phyloP scores from a whole-genome alignment of 2,113 vertebrate genomes.

The Istiophorus platypterus region DNA sequence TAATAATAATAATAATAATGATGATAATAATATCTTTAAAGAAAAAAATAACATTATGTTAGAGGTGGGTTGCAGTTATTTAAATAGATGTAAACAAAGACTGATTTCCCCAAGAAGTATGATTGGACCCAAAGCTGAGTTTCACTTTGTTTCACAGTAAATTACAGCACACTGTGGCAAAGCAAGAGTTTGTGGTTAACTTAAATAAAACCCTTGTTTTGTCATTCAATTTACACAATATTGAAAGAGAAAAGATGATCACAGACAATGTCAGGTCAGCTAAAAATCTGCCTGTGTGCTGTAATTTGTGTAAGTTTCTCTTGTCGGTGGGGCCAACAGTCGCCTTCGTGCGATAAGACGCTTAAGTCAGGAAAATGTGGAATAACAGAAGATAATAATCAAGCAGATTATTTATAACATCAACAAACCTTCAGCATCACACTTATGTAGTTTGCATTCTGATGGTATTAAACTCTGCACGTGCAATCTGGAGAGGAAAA shows the following conservation, averaged over 20 bases:
- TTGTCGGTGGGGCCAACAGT: neutral
- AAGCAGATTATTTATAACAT: slow-evolving; percentile 7
- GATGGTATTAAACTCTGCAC: slow-evolving; percentile 32
- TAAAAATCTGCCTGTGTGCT: neutral
- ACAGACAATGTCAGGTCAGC: neutral
- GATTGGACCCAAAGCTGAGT: slow-evolving; percentile 43
- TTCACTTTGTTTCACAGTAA: slow-evolving; percentile 30
- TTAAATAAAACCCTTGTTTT: neutral
- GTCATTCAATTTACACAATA: neutral
- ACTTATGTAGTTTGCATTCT: neutral
- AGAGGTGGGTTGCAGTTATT: slow-evolving; percentile 25
- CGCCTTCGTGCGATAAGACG: neutral
- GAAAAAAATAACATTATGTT: neutral
- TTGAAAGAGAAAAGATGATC: neutral
- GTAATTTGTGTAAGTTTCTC: neutral
- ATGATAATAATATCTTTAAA: neutral
- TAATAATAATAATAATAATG: neutral
- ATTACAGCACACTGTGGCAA: slow-evolving; percentile 19
- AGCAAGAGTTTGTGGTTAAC: neutral
- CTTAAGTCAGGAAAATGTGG: neutral
- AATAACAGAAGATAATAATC: slow-evolving; percentile 1
- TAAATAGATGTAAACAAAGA: slow-evolving; percentile 67
- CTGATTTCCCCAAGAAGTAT: slow-evolving; percentile 67
- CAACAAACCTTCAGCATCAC: slow-evolving; percentile 19
- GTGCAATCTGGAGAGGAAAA: slow-evolving; percentile 27